Base-by-base conservation (phyloP, 2,797 vertebrate genomes). In the Cuniculus paca region DNA sequence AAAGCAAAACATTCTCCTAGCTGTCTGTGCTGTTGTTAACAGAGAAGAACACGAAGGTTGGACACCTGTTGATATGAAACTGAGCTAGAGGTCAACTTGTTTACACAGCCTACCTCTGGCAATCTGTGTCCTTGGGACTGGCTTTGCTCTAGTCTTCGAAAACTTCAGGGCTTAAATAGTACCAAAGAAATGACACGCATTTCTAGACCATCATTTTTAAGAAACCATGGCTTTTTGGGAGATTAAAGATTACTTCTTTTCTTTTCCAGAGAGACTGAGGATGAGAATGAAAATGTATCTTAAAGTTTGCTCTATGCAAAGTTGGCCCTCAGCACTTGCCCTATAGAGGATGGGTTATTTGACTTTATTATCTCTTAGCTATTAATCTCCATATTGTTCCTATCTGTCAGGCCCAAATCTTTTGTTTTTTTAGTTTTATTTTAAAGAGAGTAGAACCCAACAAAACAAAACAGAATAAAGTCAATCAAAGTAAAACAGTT, bases 121-220 rank as follows among this genome's bases (percentile, higher is more conserved):
- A n/a, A 19, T 65, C 34, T 65, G 63, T n/a, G 34, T 65, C 63
- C 63, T 65, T 65, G 34, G 60, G 56, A 8, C 24, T 58, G 56
- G 34, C 6, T 65, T 65, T 34, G 16, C 6, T 65, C 6, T n/a
- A 65, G 16, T 65, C 48, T 83, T 60, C 28, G 70, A 56, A 88
- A 95, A 91, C 24, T 10, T 68, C 31, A 56, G 39, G 77, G 26
- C 88, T 90, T 68, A 88, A 94, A 94, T 70, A 92, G 7, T 72
- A 74, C 65, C 36, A 78, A 74, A 95, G 65, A 96, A 88, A 89
- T 50, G 60, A 39, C 54, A 92, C 85, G 54, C 7, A 42, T 86
- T 82, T 90, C 74, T 79, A 58, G 79, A 68, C 39, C 45, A 78
- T 56, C 24, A 50, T 54, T 92, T 83, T 24, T 3, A 68, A 77